A percentile compares a stretch with the other conserved stretches of the same genome.
Conservation (phyloP, 2,888 invertebrate species). For the Diplazon laetatorius region DNA sequence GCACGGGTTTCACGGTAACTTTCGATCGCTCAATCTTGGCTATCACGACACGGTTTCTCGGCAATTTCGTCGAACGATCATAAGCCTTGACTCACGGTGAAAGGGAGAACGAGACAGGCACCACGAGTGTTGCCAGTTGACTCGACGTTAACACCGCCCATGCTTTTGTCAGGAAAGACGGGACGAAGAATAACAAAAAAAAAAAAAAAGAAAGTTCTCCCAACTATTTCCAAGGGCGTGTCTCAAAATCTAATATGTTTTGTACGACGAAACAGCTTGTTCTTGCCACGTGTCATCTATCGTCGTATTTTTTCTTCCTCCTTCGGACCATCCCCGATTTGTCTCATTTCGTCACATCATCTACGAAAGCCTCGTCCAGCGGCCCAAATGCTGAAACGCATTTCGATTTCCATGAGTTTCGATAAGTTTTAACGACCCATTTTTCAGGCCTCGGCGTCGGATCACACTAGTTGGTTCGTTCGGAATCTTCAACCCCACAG, state of each 20-base stretch:
- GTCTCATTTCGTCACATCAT: constrained; percentile 38
- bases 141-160: constrained; percentile 59
- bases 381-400: constrained; percentile 73
- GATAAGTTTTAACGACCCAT: constrained; percentile 72
- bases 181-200: too few relatives aligned
- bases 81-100: constrained; percentile 49
- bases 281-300: constrained; percentile 46
- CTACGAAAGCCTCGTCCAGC: constrained; percentile 57
- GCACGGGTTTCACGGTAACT: constrained; percentile 76
- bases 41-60: constrained; percentile 25
- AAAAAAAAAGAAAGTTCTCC: constrained; percentile 69
- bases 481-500: too few relatives aligned
- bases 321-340: constrained; percentile 30
- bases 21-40: constrained; percentile 78
- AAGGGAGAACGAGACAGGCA: constrained; percentile 9
- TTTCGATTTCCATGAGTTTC: constrained; percentile 79
- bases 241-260: constrained; percentile 77
- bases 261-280: constrained; percentile 68
- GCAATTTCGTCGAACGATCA: neutral
- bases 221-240: constrained; percentile 69
- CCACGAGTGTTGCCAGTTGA: constrained; percentile 31
- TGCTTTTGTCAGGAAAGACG: constrained; percentile 29
- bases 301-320: constrained; percentile 41
- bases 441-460: constrained; percentile 76
- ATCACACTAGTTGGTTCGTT: constrained; percentile 16